Conservation (phyloP, 2,113 vertebrate genomes). For the Odontophorus gujanensis region DNA sequence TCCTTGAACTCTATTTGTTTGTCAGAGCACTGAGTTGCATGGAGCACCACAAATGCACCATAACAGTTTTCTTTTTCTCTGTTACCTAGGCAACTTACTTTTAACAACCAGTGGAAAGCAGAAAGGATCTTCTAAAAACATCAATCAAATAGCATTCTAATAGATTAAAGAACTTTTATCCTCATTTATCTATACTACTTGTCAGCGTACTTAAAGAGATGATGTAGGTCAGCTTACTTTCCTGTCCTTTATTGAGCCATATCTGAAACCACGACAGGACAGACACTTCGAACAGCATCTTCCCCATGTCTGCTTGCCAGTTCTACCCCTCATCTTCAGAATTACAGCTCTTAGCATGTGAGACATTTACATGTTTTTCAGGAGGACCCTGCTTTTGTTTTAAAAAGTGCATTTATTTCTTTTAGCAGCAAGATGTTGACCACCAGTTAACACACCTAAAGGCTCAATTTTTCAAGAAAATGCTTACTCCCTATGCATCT, state of each 20-base stretch:
- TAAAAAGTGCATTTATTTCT: background rate
- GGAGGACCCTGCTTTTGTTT: background rate
- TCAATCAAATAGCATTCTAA: background rate
- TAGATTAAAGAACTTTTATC: constrained; percentile 26
- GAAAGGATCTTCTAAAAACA: background rate
- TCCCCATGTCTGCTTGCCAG: background rate
- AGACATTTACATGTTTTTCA: background rate
- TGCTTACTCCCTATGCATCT: background rate
- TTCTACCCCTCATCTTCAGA: background rate
- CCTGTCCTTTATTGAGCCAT: background rate
- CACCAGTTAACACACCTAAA: background rate
- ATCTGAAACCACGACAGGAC: background rate
- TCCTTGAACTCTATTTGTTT: background rate
- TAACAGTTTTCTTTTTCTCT: background rate
- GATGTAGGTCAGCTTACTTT: background rate
- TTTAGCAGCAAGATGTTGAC: accelerated
- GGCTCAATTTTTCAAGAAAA: background rate
- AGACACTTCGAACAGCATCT: background rate
- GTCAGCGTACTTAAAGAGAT: background rate
- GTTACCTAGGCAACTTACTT: constrained; percentile 47
- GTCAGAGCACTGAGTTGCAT: background rate
- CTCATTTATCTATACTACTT: background rate
- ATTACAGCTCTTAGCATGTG: background rate
- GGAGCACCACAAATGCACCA: background rate
- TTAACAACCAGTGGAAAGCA: background rate